Evolutionary conservation across 2,797 vertebrate species (phyloP), one percentile per base, ranked within the genome.

Genomic region (Anisognathus igniventris): DNA sequence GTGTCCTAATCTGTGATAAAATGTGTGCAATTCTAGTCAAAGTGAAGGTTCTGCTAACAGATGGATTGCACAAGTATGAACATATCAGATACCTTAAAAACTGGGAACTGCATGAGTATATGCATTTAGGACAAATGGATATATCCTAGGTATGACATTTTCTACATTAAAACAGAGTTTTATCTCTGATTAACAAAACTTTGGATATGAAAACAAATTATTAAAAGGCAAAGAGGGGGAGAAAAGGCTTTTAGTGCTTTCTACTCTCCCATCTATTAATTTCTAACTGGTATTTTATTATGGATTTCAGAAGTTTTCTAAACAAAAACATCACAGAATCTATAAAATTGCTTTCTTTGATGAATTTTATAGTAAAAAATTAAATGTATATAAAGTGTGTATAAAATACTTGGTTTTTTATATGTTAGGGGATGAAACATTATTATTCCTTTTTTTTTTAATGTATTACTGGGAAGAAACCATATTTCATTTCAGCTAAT

Each of bases 1-100:
- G 98, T 98, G 99, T 99, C 98, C 98, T 98, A 98, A 97, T 60
- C 93, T 97, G 98, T 98, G 98, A 99, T 98, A 97, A 98, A 98
- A 97, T 60, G 66, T 83, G 88, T 67, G 61, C 77, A 44, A 35
- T 91, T 85, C 88, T 31, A 90, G 48, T 65, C 62, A 84, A 72
- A 96, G 57, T 16, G 18, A 48, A 44, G 13, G 27, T 39, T 95
- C 86, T 93, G 58, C 48, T 68, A 88, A 45, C 62, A 81, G 86
- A 91, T 61, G 54, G 51, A 35, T 68, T 81, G 76, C 50, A 40
- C 58, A 77, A 90, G 30, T 37, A 66, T 35, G 71, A 84, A 54
- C 42, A 50, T n/a, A 93, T 7, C 6, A 1, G 28, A n/a, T 44
- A 31, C 51, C 30, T 90, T 72, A 87, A 90, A 66, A 20, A 82